Percentiles rank a stretch among this genome's conserved stretches.
Evolutionary conservation across 2,113 vertebrate genomes (phyloP).

Genomic region (Phycodurus eques): DNA sequence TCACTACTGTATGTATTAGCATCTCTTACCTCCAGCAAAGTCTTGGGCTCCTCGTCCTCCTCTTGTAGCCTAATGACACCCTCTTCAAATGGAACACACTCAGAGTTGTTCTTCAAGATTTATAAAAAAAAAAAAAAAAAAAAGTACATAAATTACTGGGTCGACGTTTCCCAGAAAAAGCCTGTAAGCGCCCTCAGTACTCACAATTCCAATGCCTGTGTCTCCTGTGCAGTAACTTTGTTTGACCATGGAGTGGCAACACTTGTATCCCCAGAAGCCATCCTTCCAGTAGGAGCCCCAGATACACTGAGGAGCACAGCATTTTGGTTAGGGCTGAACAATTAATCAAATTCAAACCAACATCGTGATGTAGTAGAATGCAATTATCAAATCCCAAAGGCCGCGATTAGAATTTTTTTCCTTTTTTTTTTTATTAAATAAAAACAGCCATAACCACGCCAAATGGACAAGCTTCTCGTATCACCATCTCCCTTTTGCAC

Average conservation of each 20-base stretch:
- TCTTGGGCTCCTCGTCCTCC: conserved; percentile 77
- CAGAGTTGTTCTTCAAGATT: conserved; percentile 42
- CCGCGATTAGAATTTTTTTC: no score
- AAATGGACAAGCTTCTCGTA: no score
- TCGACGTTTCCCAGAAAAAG: background rate
- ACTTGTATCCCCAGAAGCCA: conserved; percentile 93
- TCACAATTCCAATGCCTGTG: conserved; percentile 82
- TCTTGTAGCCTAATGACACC: conserved; percentile 56
- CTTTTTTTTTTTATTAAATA: no score
- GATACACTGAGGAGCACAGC: conserved; percentile 78
- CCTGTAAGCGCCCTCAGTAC: conserved; percentile 37
- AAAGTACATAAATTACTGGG: background rate
- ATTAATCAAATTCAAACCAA: no score
- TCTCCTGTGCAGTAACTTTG: conserved; percentile 95
- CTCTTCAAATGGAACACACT: conserved; percentile 75
- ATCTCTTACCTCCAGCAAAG: conserved; percentile 83
- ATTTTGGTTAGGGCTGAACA: no score
- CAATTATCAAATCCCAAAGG: no score
- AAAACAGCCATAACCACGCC: no score
- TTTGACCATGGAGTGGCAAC: conserved; percentile 95
- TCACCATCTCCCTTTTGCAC: no score
- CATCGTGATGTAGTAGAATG: no score
- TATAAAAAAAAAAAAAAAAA: background rate
- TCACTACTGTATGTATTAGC: background rate
- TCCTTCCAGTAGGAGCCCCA: conserved; percentile 98